Evolutionary conservation across 2,113 vertebrate species (phyloP).

Genomic region (Protomyctophum bolini): DNA sequence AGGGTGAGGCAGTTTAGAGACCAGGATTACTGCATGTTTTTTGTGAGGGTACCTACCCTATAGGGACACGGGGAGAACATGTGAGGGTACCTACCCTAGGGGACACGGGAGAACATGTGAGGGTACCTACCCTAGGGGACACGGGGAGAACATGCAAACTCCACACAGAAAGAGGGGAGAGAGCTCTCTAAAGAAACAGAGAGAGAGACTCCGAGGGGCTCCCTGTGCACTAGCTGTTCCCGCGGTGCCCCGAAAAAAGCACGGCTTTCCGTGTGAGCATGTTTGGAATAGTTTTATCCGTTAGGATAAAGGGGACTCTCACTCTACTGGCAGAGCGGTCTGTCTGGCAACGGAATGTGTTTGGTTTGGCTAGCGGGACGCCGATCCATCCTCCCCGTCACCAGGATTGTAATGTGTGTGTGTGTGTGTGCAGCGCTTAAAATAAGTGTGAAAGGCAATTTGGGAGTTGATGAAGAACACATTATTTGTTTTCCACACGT

Average conservation of each 20-base stretch:
- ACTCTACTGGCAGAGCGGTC: background rate
- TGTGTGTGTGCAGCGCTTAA: background rate
- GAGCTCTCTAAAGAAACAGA: constrained; percentile 71
- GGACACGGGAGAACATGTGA: too few species aligned
- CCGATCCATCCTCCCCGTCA: constrained; percentile 8
- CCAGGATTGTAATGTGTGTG: background rate
- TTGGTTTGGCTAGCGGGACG: constrained; percentile 24
- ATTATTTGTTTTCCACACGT: background rate
- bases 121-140: too few species aligned
- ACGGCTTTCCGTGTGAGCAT: constrained; percentile 68
- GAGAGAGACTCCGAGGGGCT: constrained; percentile 59
- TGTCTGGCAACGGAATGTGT: constrained; percentile 28
- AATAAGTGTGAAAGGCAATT: background rate
- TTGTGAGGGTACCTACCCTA: too few species aligned
- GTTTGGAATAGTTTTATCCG: constrained; percentile 66
- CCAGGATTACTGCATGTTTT: too few species aligned
- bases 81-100: too few species aligned
- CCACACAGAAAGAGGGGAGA: too few species aligned
- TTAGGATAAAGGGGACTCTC: constrained; percentile 42
- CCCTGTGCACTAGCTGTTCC: constrained; percentile 36
- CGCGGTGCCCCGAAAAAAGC: constrained; percentile 35
- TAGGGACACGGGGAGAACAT: too few species aligned
- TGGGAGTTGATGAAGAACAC: background rate
- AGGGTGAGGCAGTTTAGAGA: too few species aligned
- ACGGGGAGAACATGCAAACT: too few species aligned